Conservation (phyloP, 2,888 invertebrate genomes). For the Parnassius apollo region DNA sequence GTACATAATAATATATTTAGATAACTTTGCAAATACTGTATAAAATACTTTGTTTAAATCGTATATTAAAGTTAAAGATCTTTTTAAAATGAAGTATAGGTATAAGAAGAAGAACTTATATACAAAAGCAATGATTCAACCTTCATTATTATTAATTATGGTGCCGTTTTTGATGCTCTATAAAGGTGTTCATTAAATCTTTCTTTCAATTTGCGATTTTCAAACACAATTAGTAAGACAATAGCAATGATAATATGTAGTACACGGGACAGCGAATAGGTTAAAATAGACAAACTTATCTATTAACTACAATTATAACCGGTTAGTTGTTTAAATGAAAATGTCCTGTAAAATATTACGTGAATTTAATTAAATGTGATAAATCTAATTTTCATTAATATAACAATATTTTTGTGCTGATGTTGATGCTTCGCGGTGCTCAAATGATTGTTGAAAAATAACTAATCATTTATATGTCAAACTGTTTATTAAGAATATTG, state of each 20-base stretch:
- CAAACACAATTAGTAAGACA: too few species aligned
- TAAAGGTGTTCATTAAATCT: conserved; percentile 19
- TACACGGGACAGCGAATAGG: too few species aligned
- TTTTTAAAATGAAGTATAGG: conserved; percentile 3
- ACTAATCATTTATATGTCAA: conserved; percentile 1
- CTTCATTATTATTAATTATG: too few species aligned
- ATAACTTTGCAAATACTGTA: conserved; percentile 20
- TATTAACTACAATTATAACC: too few species aligned
- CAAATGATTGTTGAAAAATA: conserved; percentile 14
- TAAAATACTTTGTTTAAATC: conserved; percentile 19
- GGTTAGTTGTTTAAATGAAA: not conserved
- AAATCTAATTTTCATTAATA: conserved; percentile 6
- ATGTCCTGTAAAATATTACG: conserved; percentile 1
- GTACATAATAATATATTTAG: conserved; percentile 25
- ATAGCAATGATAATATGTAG: too few species aligned
- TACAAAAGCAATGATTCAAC: too few species aligned
- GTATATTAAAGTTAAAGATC: conserved; percentile 12
- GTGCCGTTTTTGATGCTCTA: too few species aligned
- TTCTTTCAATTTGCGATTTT: not conserved
- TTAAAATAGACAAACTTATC: too few species aligned
- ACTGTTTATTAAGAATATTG: conserved; percentile 20
- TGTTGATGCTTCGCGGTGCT: conserved; percentile 17
- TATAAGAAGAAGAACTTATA: too few species aligned
- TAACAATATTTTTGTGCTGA: conserved; percentile 7
- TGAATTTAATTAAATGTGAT: conserved; percentile 15